These are phyloP conservation scores for Brienomyrus brachyistius DNA, from an alignment of 2,113 vertebrate genomes.

Conservation along the genomic window DNA sequence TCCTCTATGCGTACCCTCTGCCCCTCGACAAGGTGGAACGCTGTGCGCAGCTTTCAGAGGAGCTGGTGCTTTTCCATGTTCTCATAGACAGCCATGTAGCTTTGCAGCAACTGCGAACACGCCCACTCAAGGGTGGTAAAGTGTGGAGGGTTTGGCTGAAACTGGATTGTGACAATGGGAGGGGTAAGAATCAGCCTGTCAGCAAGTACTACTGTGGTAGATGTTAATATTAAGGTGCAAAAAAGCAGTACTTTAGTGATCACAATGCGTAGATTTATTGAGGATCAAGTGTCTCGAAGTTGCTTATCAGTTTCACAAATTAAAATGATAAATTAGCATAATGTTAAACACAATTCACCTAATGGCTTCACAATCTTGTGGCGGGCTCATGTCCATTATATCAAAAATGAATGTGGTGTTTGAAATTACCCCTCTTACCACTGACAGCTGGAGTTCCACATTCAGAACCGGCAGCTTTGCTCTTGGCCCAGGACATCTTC, in stretches of 20 bases:
- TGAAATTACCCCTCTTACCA: background rate
- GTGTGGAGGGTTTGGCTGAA: slow-evolving; percentile 73
- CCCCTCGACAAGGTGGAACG: slow-evolving; percentile 62
- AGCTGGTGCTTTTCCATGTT: slow-evolving; percentile 63
- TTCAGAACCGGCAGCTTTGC: slow-evolving; percentile 49
- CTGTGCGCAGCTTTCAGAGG: slow-evolving; percentile 60
- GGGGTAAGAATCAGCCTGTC: slow-evolving; percentile 49
- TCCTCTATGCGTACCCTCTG: slow-evolving; percentile 68
- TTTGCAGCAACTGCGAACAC: slow-evolving; percentile 49
- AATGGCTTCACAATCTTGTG: background rate
- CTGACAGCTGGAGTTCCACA: slow-evolving; percentile 61
- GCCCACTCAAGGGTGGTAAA: slow-evolving; percentile 43
- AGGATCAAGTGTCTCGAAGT: background rate
- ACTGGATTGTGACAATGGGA: slow-evolving; percentile 68
- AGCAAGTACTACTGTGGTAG: background rate
- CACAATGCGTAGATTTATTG: background rate
- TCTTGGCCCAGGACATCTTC: slow-evolving; percentile 53
- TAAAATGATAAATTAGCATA: background rate
- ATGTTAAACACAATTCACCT: background rate
- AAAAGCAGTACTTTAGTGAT: background rate
- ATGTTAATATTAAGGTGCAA: background rate
- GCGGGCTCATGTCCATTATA: background rate
- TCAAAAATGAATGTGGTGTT: background rate
- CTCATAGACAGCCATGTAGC: slow-evolving; percentile 60
- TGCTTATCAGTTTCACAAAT: background rate